Conservation (phyloP, 2,888 invertebrate genomes). For the Ferdinandea cuprea region DNA sequence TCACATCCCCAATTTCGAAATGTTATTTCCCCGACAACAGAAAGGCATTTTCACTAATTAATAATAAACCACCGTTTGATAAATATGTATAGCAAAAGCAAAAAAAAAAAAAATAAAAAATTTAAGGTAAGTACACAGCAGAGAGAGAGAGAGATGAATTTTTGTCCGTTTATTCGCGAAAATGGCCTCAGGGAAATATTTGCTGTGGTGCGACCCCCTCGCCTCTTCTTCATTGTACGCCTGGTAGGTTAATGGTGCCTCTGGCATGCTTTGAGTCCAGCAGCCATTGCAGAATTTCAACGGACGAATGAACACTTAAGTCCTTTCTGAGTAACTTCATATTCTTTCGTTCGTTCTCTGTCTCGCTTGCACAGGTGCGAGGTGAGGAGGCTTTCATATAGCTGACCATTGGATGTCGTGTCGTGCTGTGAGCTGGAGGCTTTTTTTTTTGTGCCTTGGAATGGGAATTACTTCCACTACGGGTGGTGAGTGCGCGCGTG, state of each 20-base stretch:
- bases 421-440: not conserved
- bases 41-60: conserved; percentile 57
- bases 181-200: conserved; percentile 5
- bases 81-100: conserved; percentile 1
- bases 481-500: conserved; percentile 31
- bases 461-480: conserved; percentile 6
- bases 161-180: conserved; percentile 4
- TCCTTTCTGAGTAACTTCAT: conserved; percentile 5
- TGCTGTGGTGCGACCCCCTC: not conserved
- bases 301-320: conserved; percentile 46
- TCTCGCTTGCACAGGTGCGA: not conserved
- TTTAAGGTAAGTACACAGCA: not conserved
- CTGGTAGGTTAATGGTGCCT: conserved; percentile 38
- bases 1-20: not conserved
- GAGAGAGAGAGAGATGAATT: not conserved
- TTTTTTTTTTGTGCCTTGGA: not conserved
- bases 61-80: conserved; percentile 53
- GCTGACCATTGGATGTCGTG: conserved; percentile 39
- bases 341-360: not conserved
- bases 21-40: not conserved
- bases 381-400: conserved; percentile 24
- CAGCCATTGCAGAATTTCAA: conserved; percentile 28
- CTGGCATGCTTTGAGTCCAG: conserved; percentile 22
- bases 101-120: not conserved
- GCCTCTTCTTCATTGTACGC: conserved; percentile 1